Evolutionary conservation across 2,113 vertebrate genomes (phyloP), one percentile per base, ranked within the genome.

Genomic region (Channa maculata): DNA sequence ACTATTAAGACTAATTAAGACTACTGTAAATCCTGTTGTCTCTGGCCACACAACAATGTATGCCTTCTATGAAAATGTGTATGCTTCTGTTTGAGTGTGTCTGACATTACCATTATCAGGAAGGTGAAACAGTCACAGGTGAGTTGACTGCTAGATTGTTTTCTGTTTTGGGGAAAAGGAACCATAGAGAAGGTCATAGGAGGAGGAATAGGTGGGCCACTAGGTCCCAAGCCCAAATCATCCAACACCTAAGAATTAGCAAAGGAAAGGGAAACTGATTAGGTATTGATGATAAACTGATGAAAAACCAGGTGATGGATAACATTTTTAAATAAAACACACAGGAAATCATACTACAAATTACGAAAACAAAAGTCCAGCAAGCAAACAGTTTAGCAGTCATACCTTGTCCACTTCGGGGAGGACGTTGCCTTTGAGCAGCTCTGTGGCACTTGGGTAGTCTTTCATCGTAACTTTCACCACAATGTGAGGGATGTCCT

Each of bases 111-210:
- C 24, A 24, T 89, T 14, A 44, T 39, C 2, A 95, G 66, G 33
- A 98, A 95, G 46, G 85, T 53, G 59, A 99, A 98, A 63, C 91
- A 92, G 39, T 90, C 58, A 13, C 82, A 62, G 7, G 14, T 61
- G 7, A 92, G 87, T 2, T 77, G 71, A 3, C 44, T 46, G 4
- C 41, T 34, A 11, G 71, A 46, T 1, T 69, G 71, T 2, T 24
- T 4, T 8, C 95, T 88, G 79, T 85, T 88, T 72, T 74, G 61
- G 0, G 96, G 97, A 71, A 94, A 96, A 3, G n/a, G 54, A 66
- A 97, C 79, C 9, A 96, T 44, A 0, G 96, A 96, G 80, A 96
- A 95, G 4, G 92, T 84, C 60, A 77, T n/a, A 0, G 95, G 68
- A 14, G 93, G 90, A 2, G 92, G 95, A 55, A 96, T 91, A 8